These are phyloP conservation scores for Champsocephalus esox DNA, from an alignment of 2,797 vertebrate species.

Conservation along the genomic window DNA sequence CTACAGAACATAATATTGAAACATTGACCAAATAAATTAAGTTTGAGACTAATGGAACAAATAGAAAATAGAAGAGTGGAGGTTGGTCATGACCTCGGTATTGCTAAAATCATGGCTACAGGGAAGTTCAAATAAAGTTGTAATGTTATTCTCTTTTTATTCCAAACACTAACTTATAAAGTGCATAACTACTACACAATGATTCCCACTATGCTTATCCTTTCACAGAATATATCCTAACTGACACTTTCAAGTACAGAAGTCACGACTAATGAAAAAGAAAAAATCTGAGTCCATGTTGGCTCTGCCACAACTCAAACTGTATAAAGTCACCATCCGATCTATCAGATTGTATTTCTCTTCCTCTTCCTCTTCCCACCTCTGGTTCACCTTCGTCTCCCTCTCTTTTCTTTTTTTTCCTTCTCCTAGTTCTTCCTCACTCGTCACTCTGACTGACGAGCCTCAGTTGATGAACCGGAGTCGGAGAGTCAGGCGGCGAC, in stretches of 20 bases:
- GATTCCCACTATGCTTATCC: neutral
- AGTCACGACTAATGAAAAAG: neutral
- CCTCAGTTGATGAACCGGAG: slow-evolving; percentile 88
- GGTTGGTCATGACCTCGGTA: neutral
- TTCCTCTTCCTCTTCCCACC: slow-evolving; percentile 28
- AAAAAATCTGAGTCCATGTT: neutral
- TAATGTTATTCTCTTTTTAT: neutral
- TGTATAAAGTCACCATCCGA: slow-evolving; percentile 80
- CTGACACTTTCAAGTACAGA: slow-evolving; percentile 5
- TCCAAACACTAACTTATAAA: neutral
- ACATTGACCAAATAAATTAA: neutral
- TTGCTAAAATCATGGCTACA: neutral
- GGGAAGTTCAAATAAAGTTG: no score
- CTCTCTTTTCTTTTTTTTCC: neutral
- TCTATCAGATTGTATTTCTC: slow-evolving; percentile 66
- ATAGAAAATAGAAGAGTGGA: neutral
- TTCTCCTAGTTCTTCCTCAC: slow-evolving; percentile 31
- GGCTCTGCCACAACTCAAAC: neutral
- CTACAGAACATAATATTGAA: neutral
- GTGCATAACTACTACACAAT: neutral
- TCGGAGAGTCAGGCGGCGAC: slow-evolving; percentile 89
- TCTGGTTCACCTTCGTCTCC: slow-evolving; percentile 72
- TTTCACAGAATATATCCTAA: neutral
- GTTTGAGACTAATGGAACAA: neutral
- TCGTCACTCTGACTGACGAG: slow-evolving; percentile 85